Evolutionary conservation across 1,140 invertebrate genomes (phyloP).

Genomic region (Cryptotermes secundus): DNA sequence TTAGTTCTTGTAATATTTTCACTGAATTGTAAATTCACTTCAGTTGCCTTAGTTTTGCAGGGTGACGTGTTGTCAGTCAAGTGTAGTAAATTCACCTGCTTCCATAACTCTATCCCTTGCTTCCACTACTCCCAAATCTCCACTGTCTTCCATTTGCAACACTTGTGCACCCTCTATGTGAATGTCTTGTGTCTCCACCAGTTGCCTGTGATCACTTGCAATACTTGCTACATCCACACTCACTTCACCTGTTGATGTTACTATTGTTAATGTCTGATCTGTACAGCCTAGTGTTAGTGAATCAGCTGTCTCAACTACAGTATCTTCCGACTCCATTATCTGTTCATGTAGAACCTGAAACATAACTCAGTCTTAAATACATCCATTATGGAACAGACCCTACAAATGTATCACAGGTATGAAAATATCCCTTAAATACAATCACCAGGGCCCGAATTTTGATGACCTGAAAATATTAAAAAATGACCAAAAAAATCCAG

Average conservation of each 20-base stretch:
- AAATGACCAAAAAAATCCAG: too few species aligned
- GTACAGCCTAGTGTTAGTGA: background rate
- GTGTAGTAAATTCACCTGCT: background rate
- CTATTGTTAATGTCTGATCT: slow-evolving; percentile 17
- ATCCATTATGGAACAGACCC: too few species aligned
- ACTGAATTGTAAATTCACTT: too few species aligned
- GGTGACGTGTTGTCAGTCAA: background rate
- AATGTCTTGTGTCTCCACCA: background rate
- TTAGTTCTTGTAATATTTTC: too few species aligned
- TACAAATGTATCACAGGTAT: too few species aligned
- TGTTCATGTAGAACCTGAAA: slow-evolving; percentile 2
- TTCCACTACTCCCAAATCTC: background rate
- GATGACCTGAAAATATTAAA: too few species aligned
- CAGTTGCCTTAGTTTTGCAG: too few species aligned
- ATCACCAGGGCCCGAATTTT: too few species aligned
- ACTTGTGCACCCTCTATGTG: background rate
- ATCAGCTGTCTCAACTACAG: background rate
- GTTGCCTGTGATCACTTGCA: background rate
- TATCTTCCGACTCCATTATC: background rate
- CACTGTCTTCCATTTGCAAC: background rate
- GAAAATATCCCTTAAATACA: too few species aligned
- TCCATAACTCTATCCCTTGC: background rate
- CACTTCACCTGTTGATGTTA: slow-evolving; percentile 22
- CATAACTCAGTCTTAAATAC: background rate
- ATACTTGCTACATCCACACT: slow-evolving; percentile 16